Evolutionary conservation across 1,140 invertebrate species (phyloP).

Genomic region (Nephila pilipes): DNA sequence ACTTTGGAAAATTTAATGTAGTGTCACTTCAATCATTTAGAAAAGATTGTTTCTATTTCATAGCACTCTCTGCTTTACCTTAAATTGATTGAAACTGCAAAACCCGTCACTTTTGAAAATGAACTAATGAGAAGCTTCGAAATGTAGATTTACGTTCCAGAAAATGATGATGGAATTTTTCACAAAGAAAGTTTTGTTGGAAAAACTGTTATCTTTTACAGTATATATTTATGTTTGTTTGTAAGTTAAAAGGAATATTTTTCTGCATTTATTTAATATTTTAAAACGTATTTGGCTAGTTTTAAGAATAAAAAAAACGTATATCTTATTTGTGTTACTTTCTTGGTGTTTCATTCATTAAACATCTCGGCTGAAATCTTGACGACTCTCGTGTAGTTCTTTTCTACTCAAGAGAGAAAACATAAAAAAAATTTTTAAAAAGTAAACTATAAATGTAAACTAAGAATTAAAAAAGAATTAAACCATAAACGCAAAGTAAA

Average conservation of each 20-base stretch:
- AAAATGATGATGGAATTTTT: neutral
- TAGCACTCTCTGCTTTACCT: neutral
- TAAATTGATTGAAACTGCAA: neutral
- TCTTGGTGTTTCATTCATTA: neutral
- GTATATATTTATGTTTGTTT: conserved; percentile 72
- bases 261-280: conserved; percentile 73
- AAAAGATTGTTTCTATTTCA: neutral
- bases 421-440: too few relatives aligned
- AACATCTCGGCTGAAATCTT: too few relatives aligned
- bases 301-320: conserved; percentile 59
- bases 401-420: too few relatives aligned
- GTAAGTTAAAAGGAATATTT: conserved; percentile 64
- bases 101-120: neutral
- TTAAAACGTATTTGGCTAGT: conserved; percentile 69
- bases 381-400: too few relatives aligned
- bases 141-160: neutral
- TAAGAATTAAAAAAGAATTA: too few relatives aligned
- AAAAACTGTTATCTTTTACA: conserved; percentile 62
- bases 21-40: neutral
- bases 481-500: too few relatives aligned
- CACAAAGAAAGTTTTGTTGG: conserved; percentile 50
- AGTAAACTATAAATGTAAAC: too few relatives aligned
- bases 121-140: neutral
- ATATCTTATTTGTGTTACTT: neutral
- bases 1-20: neutral